Percentiles rank a stretch among this genome's conserved stretches.
phyloP scores from a whole-genome alignment of 2,797 vertebrate species.

The Ctenosaura bakeri region DNA sequence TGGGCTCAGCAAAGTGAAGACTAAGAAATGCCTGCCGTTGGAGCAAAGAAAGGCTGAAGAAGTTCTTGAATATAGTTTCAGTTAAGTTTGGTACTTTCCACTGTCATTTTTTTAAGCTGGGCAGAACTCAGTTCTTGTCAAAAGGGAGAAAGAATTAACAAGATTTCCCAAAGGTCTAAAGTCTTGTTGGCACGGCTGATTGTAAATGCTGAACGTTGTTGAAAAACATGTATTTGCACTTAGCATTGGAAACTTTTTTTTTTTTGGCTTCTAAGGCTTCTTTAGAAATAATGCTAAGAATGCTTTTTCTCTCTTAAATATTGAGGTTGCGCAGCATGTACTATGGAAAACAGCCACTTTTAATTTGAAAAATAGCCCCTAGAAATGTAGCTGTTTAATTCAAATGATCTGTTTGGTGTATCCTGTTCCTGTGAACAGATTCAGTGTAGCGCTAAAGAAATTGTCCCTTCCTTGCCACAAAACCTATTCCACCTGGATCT shows the following conservation, averaged over 20 bases:
- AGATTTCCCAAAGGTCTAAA: neutral
- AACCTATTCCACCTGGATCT: neutral
- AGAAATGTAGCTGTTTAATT: neutral
- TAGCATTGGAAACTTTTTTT: constrained; percentile 2
- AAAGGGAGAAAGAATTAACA: too few species aligned
- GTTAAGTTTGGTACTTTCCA: neutral
- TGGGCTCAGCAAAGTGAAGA: neutral
- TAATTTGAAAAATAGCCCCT: neutral
- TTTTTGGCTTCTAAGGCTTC: neutral
- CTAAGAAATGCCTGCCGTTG: neutral
- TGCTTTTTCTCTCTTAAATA: neutral
- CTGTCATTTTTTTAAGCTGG: neutral
- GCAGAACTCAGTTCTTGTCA: neutral
- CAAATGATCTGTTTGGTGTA: neutral
- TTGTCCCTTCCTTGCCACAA: too few species aligned
- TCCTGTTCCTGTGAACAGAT: neutral
- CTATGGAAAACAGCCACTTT: neutral
- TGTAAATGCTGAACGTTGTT: neutral
- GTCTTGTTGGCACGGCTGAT: neutral
- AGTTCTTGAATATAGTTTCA: neutral
- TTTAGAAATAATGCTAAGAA: constrained; percentile 8
- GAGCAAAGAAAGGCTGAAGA: neutral
- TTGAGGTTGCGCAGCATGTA: neutral
- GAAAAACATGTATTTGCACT: neutral
- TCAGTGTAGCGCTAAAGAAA: neutral